These are phyloP conservation scores for Zosterops lateralis DNA, from an alignment of 2,113 vertebrate genomes.

Conservation along the genomic window DNA sequence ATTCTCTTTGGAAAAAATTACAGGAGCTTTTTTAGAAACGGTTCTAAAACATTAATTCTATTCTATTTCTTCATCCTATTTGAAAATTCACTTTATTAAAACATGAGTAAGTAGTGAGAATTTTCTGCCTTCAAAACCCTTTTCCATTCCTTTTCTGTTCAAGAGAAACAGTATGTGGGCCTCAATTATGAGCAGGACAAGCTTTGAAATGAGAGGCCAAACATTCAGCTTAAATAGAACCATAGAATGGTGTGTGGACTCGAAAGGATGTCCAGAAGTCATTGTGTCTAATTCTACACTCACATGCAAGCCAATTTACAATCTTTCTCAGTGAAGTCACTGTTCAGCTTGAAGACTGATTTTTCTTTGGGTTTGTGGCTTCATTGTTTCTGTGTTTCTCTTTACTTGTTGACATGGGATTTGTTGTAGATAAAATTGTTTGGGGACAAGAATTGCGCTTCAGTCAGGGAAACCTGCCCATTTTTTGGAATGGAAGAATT, in stretches of 20 bases:
- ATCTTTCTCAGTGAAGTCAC: not conserved
- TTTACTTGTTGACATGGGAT: not conserved
- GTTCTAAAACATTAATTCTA: not conserved
- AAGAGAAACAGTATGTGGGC: not conserved
- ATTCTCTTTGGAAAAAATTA: not conserved
- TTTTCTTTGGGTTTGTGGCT: not conserved
- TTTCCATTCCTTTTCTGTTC: not conserved
- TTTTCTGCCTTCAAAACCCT: not conserved
- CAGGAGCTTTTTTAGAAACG: not conserved
- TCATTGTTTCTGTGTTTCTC: not conserved
- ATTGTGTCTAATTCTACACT: not conserved
- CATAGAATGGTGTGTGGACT: not conserved
- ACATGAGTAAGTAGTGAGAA: not conserved
- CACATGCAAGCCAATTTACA: not conserved
- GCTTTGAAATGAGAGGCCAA: not conserved
- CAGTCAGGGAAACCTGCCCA: accelerated
- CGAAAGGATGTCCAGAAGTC: not conserved
- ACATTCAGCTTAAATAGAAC: not conserved
- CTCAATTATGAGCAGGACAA: not conserved
- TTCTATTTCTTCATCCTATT: not conserved
- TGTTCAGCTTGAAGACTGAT: not conserved
- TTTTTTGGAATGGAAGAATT: not conserved
- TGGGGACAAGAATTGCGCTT: not conserved
- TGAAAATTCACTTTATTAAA: not conserved
- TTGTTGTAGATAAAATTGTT: not conserved